A percentile compares a stretch with the other conserved stretches of the same genome.
These are phyloP conservation scores for Platycnemis pennipes DNA, from an alignment of 2,888 invertebrate genomes.

Conservation along the genomic window DNA sequence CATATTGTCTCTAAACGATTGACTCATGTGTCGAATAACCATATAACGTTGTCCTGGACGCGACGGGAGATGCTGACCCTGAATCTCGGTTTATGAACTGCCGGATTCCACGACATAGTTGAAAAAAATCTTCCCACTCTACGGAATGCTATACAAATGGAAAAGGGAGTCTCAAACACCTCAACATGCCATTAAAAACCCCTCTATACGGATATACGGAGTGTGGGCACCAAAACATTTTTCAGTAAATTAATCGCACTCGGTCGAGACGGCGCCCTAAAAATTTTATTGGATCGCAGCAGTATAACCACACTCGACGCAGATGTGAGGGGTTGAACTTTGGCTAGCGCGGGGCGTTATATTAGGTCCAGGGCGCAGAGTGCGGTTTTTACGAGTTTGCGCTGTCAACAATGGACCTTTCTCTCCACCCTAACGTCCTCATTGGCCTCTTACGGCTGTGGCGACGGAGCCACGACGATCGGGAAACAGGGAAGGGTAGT, in stretches of 20 bases:
- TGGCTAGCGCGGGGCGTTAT: neutral
- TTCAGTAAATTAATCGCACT: neutral
- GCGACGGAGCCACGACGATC: neutral
- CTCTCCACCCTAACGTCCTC: neutral
- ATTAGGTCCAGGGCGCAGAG: neutral
- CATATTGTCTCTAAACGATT: too few relatives aligned
- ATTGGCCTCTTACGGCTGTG: neutral
- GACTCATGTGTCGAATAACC: too few relatives aligned
- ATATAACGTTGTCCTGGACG: too few relatives aligned
- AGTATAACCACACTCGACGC: neutral
- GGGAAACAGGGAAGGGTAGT: neutral
- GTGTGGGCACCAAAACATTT: too few relatives aligned
- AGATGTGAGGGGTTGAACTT: neutral
- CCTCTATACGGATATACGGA: too few relatives aligned
- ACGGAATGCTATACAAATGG: too few relatives aligned
- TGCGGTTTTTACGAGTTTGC: conserved; percentile 28
- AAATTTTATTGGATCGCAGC: neutral
- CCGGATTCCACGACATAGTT: too few relatives aligned
- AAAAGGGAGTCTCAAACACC: too few relatives aligned
- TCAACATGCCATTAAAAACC: too few relatives aligned
- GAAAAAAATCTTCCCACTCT: too few relatives aligned
- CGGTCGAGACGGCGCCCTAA: neutral
- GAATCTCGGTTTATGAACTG: too few relatives aligned
- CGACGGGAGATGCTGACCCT: too few relatives aligned
- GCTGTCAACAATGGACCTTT: conserved; percentile 19